Base-by-base conservation (phyloP, 2,797 vertebrate genomes). In the Peromyscus eremicus region DNA sequence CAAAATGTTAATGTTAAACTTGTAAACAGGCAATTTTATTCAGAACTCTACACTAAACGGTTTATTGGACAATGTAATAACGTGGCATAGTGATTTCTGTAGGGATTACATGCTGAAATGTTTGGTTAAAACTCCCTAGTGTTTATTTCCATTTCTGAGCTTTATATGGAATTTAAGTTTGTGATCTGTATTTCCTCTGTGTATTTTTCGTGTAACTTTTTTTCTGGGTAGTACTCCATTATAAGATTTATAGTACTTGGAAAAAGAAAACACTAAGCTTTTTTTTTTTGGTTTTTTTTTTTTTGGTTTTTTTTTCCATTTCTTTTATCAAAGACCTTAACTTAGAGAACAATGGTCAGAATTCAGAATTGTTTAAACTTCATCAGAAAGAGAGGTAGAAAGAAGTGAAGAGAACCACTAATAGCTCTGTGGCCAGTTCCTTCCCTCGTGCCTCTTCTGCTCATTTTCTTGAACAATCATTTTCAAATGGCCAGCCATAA, bases 281-380 rank as follows among this genome's bases (percentile, higher is more conserved):
- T 76, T 68, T 94, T 71, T 27, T 25, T 5, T 37, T 75, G 8
- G 27, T 76, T 49, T 32, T 19, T 52, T 52, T 0, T 52, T 52
- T 52, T 14, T 52, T 52, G 2, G 52, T 46, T 34, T 85, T 27
- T 27, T 14, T 27, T 6, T 8, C 5, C 4, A 40, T 60, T 75
- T 57, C 7, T 84, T 94, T 85, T 68, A 68, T 27, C 8, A 52
- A 34, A 76, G 7, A 8, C 34, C 68, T 94, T 95, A 70, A 80
- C 46, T 92, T 93, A 71, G 49, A 4, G 27, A 93, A 86, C 49
- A 96, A 62, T 73, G 43, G 27, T 46, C 57, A 94, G 85, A 60
- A 76, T 92, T 70, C 25, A 71, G 52, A 86, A 57, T 76, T 89
- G 43, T 95, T 96, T 96, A 55, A 97, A 89, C 46, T 91, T 90